phyloP scores from a whole-genome alignment of 2,113 vertebrate species.

The Ondatra zibethicus region DNA sequence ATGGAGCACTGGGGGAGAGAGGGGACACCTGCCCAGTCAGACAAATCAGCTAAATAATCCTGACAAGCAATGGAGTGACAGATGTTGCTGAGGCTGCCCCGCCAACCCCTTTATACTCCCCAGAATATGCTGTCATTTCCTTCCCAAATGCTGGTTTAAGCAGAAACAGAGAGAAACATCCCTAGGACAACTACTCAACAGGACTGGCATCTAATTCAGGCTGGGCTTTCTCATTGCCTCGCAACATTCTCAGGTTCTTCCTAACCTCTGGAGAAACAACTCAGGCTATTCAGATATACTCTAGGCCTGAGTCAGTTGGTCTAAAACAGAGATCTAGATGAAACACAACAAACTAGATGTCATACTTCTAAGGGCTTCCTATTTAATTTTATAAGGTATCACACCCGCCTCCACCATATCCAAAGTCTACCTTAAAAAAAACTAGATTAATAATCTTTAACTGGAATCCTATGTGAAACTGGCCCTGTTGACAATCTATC shows the following conservation, averaged over 20 bases:
- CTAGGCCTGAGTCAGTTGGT: not conserved
- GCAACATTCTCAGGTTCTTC: conserved; percentile 15
- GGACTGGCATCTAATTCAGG: conserved; percentile 7
- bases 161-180: conserved; percentile 62
- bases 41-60: conserved; percentile 78
- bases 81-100: conserved; percentile 68
- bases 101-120: conserved; percentile 51
- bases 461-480: conserved; percentile 21
- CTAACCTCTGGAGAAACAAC: conserved; percentile 42
- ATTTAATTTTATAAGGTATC: conserved; percentile 21
- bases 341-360: not conserved
- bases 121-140: conserved; percentile 45
- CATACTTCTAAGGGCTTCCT: not conserved
- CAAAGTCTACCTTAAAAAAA: conserved; percentile 25
- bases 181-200: conserved; percentile 36
- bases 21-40: conserved; percentile 83
- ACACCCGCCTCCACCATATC: not conserved
- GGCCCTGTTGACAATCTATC: not conserved
- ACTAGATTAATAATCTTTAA: conserved; percentile 38
- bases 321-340: not conserved
- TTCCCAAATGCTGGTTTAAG: conserved; percentile 13
- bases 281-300: not conserved
- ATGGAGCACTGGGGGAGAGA: conserved; percentile 82
- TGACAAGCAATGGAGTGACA: conserved; percentile 79
- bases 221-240: not conserved